A percentile compares a stretch with the other conserved stretches of the same genome.
Conservation (phyloP, 2,797 vertebrate species). For the Nothura maculosa region DNA sequence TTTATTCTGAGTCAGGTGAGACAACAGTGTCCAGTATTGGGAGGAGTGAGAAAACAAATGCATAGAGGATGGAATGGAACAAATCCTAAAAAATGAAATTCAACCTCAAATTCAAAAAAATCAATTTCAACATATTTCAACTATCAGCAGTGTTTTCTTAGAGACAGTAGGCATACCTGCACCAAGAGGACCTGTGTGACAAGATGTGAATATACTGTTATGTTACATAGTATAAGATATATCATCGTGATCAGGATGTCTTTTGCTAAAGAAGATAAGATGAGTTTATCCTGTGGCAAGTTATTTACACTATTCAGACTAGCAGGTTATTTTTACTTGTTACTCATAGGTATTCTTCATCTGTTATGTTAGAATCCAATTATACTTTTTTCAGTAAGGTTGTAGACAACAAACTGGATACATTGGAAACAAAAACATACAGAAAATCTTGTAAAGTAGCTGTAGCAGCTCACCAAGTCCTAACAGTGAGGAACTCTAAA, state of each 20-base stretch:
- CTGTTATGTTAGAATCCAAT: not conserved
- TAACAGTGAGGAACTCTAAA: not conserved
- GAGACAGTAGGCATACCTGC: not conserved
- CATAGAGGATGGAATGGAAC: not conserved
- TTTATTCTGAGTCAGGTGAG: not conserved
- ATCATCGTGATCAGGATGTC: not conserved
- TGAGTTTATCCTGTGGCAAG: not conserved
- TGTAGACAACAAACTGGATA: not conserved
- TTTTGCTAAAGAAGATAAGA: not conserved
- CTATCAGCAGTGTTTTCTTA: not conserved
- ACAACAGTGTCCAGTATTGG: not conserved
- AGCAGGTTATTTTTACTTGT: not conserved
- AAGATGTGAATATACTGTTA: not conserved
- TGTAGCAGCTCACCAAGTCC: not conserved
- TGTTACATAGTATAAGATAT: fast-evolving
- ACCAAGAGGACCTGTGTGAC: not conserved
- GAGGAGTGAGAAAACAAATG: no score
- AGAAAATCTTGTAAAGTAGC: not conserved
- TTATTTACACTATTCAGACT: not conserved
- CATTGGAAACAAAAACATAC: not conserved
- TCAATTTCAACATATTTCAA: not conserved
- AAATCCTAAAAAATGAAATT: not conserved
- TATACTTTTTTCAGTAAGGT: not conserved
- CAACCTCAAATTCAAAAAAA: not conserved
- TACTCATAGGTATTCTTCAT: not conserved